Evolutionary conservation across 2,888 invertebrate genomes (phyloP).

Genomic region (Eupsilia transversa): DNA sequence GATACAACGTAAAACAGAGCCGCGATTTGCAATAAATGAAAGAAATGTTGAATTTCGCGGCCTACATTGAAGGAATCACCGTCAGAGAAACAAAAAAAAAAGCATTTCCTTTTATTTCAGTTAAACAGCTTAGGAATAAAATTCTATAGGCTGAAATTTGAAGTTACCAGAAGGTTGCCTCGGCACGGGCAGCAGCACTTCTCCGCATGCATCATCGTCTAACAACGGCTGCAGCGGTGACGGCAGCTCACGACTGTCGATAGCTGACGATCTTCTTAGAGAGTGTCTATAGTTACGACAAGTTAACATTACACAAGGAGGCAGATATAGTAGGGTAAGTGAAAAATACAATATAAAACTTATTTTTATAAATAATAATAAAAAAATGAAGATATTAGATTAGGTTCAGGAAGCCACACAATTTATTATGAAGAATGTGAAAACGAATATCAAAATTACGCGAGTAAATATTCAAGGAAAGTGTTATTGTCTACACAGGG

Average conservation of each 20-base stretch:
- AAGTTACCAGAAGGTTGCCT: slow-evolving; percentile 85
- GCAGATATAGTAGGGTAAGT: not conserved
- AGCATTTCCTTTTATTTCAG: not conserved
- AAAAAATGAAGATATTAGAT: not conserved
- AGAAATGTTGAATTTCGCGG: not conserved
- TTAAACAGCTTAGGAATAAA: not conserved
- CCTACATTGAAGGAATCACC: not conserved
- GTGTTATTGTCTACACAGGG: too few relatives aligned
- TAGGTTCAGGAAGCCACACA: not conserved
- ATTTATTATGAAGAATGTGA: not conserved
- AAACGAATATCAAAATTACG: not conserved
- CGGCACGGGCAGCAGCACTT: slow-evolving; percentile 86
- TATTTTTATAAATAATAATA: not conserved
- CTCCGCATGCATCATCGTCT: slow-evolving; percentile 83
- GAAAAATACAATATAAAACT: not conserved
- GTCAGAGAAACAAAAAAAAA: too few relatives aligned
- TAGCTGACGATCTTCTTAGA: slow-evolving; percentile 90
- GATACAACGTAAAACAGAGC: too few relatives aligned
- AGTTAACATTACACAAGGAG: not conserved
- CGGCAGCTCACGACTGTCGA: slow-evolving; percentile 90
- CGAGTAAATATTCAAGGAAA: not conserved
- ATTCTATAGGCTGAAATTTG: not conserved
- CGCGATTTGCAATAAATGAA: too few relatives aligned
- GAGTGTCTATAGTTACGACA: slow-evolving; percentile 78
- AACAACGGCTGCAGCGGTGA: slow-evolving; percentile 86